phyloP scores from a whole-genome alignment of 2,797 vertebrate species.

The Pipistrellus pipistrellus region DNA sequence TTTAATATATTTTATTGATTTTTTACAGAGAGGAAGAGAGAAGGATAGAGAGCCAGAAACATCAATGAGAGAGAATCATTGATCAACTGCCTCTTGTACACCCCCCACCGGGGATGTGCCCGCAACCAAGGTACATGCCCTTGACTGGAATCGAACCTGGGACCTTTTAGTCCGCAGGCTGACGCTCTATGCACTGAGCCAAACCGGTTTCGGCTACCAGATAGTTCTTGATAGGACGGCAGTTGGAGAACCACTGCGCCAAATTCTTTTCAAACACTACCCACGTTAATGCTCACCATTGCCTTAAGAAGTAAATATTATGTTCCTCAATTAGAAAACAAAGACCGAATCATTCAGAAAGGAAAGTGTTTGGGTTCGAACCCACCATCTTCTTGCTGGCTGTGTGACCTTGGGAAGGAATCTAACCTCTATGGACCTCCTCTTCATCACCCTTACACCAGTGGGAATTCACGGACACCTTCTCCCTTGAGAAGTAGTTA shows the following conservation, averaged over 20 bases:
- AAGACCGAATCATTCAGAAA: background rate
- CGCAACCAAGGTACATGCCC: too few relatives aligned
- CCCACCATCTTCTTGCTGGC: background rate
- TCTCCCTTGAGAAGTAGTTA: background rate
- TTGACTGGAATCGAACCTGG: too few relatives aligned
- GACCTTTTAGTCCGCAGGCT: too few relatives aligned
- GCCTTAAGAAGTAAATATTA: background rate
- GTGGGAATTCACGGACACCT: background rate
- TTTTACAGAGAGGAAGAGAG: too few relatives aligned
- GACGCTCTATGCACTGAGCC: too few relatives aligned
- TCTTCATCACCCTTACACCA: background rate
- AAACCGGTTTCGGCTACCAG: too few relatives aligned
- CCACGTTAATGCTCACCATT: background rate
- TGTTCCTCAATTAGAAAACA: background rate
- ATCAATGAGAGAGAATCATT: too few relatives aligned
- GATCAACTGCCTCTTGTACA: too few relatives aligned
- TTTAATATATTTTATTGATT: too few relatives aligned
- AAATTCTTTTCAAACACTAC: background rate
- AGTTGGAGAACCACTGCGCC: background rate
- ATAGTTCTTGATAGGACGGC: background rate
- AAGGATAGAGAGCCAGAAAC: too few relatives aligned
- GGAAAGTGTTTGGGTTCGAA: conserved; percentile 39
- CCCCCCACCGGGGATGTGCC: too few relatives aligned
- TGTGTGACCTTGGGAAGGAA: background rate
- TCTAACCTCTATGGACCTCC: background rate